Evolutionary conservation across 2,113 vertebrate genomes (phyloP), one percentile per base, ranked within the genome.

Genomic region (Pituophis catenifer): DNA sequence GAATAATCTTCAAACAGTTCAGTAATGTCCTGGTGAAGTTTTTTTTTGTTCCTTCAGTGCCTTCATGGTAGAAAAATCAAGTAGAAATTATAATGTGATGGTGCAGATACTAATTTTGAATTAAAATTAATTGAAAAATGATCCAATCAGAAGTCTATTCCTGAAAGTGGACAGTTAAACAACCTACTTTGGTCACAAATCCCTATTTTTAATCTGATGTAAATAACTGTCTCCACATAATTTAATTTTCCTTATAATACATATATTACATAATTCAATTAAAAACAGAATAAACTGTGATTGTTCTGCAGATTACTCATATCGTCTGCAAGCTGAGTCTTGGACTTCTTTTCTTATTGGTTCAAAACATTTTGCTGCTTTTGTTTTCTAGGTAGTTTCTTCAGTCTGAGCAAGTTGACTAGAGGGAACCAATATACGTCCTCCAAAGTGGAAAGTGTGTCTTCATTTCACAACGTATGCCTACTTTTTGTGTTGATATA

Each of bases 391-490:
- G 11, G 10, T 29, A 29, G 26, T 65, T 65, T 70, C 29, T 70
- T 70, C 29, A n/a, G 29, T 70, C 65, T 6, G 65, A n/a, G 12
- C 12, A n/a, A 70, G 29, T 70, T 70, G 29, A n/a, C 15, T 70
- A 70, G 5, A 29, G 29, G 0, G 29, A 70, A 5, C 29, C 29
- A 5, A n/a, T 70, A n/a, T 33, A 70, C 0, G 1, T 2, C 29
- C 29, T 70, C 29, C 12, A 15, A 70, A 70, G 65, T n/a, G 29
- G 2, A 70, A 70, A 70, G 29, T 58, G 53, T 0, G 50, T 0
- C 6, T 3, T 0, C 95, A 95, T 94, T 93, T 85, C 91, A 10
- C n/a, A 95, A 94, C 86, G 86, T n/a, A 0, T 53, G 88, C 92
- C 93, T 65, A 7, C 8, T 93, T 92, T 93, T 70, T 93, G 2